Percentiles rank a stretch among this genome's conserved stretches.
Conservation (phyloP, 2,113 vertebrate species). For the Phaetusa simplex region DNA sequence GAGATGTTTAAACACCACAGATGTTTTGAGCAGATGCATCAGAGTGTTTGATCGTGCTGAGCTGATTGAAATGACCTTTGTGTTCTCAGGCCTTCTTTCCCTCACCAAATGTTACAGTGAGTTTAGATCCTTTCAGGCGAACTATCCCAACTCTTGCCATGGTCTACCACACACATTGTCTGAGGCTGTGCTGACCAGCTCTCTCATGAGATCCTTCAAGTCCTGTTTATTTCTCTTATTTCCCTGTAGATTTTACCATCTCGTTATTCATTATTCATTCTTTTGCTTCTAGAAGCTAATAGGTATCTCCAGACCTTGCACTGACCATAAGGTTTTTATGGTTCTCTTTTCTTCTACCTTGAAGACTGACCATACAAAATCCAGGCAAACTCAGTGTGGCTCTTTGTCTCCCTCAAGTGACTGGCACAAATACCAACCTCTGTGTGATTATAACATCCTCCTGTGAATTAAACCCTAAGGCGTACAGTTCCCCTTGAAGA, state of each 20-base stretch:
- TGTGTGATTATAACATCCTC: not conserved
- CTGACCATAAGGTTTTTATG: not conserved
- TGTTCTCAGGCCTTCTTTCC: not conserved
- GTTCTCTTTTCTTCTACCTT: not conserved
- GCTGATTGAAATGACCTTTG: not conserved
- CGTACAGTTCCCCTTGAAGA: not conserved
- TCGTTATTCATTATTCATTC: not conserved
- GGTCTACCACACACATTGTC: not conserved
- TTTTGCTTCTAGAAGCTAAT: not conserved
- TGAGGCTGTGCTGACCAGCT: not conserved
- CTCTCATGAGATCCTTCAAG: not conserved
- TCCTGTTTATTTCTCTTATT: not conserved
- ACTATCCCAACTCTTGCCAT: not conserved
- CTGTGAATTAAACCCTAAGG: not conserved
- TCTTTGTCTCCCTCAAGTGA: constrained; percentile 57
- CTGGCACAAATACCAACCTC: not conserved
- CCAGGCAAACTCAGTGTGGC: not conserved
- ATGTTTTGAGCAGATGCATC: not conserved
- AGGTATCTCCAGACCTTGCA: not conserved
- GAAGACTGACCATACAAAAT: not conserved
- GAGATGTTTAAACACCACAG: not conserved
- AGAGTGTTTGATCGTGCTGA: not conserved
- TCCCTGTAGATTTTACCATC: not conserved
- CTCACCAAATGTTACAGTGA: not conserved
- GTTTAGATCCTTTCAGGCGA: not conserved